A percentile compares a stretch with the other conserved stretches of the same genome.
These are phyloP conservation scores for Lepidonotus clava DNA, from an alignment of 2,888 invertebrate genomes.

Conservation along the genomic window DNA sequence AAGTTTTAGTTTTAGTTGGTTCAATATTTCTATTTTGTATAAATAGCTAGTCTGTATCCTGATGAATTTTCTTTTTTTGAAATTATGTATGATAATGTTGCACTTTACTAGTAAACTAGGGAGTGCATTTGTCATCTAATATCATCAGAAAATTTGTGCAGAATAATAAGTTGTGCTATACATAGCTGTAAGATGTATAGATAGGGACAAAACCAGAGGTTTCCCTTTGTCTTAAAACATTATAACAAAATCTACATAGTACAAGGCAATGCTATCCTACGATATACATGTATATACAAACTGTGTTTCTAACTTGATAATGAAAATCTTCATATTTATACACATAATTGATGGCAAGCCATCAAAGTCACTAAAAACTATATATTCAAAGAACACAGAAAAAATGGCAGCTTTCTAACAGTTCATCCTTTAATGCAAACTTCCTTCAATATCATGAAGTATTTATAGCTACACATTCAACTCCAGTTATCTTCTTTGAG, in stretches of 20 bases:
- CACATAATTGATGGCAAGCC: background rate
- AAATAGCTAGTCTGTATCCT: no score
- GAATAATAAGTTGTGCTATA: background rate
- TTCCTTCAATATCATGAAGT: no score
- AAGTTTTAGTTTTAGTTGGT: no score
- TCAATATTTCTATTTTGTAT: no score
- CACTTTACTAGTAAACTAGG: background rate
- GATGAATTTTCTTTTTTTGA: no score
- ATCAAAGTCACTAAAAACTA: background rate
- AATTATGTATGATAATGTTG: background rate
- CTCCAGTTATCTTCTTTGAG: no score
- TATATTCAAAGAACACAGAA: conserved; percentile 19
- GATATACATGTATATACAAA: conserved; percentile 43
- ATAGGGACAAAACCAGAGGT: background rate
- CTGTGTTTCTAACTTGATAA: background rate
- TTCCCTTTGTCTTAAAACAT: background rate
- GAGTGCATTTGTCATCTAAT: background rate
- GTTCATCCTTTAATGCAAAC: background rate
- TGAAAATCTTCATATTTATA: conserved; percentile 8
- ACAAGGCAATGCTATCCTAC: background rate
- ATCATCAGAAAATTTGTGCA: background rate
- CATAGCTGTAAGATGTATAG: background rate
- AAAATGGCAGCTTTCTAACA: background rate
- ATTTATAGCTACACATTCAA: no score
- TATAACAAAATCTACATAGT: background rate